A percentile compares a stretch with the other conserved stretches of the same genome.
Evolutionary conservation across 2,797 vertebrate species (phyloP).

Genomic region (Danio jaintianensis): DNA sequence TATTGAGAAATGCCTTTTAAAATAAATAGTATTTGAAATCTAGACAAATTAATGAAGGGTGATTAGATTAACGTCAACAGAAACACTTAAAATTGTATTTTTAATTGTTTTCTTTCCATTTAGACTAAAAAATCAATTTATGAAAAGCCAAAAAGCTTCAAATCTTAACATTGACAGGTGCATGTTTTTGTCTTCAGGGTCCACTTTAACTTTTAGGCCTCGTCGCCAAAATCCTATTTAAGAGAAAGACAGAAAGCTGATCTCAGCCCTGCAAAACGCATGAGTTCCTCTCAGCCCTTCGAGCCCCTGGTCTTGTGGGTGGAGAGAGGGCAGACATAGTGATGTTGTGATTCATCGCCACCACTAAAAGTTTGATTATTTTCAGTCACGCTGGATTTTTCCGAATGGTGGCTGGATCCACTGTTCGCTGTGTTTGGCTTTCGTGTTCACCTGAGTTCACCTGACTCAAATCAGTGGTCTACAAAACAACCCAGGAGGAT

Average conservation of each 20-base stretch:
- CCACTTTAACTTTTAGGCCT: neutral
- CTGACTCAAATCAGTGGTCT: constrained; percentile 28
- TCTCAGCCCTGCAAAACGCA: constrained; percentile 11
- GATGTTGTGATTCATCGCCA: constrained; percentile 43
- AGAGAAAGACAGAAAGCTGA: constrained; percentile 17
- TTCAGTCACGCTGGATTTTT: constrained; percentile 44
- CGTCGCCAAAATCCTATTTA: neutral
- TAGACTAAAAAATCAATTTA: no score
- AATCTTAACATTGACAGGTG: no score
- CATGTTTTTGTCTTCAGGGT: no score
- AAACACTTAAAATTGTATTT: no score
- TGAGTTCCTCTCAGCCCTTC: constrained; percentile 14
- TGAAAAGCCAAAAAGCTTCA: no score
- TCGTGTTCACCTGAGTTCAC: constrained; percentile 57
- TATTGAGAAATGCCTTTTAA: no score
- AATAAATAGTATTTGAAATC: no score
- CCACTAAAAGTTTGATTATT: constrained; percentile 28
- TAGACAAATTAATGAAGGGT: no score
- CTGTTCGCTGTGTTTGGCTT: constrained; percentile 53
- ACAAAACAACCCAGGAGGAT: neutral
- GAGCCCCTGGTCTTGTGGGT: constrained; percentile 2
- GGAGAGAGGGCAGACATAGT: constrained; percentile 31
- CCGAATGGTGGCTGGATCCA: constrained; percentile 9
- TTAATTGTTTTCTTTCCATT: no score
- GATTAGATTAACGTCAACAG: no score